phyloP scores from a whole-genome alignment of 2,888 invertebrate genomes.

The Emmelina monodactyla region DNA sequence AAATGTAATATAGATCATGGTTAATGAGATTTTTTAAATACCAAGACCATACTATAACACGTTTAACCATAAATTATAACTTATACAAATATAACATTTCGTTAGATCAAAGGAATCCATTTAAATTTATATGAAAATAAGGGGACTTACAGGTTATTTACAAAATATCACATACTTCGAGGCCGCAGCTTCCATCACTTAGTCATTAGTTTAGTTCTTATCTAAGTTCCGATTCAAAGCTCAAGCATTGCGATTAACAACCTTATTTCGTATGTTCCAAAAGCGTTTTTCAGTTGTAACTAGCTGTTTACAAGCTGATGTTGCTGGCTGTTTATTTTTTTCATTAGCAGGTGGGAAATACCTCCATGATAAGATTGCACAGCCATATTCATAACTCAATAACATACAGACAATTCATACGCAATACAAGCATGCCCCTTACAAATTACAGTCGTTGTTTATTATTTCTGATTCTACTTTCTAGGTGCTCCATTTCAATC shows the following conservation, averaged over 20 bases:
- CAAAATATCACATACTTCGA: constrained; percentile 68
- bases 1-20: too few relatives aligned
- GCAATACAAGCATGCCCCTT: neutral
- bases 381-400: constrained; percentile 8
- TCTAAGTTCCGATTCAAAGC: constrained; percentile 54
- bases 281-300: neutral
- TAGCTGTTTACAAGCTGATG: constrained; percentile 10
- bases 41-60: constrained; percentile 22
- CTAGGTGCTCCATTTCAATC: constrained; percentile 34
- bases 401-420: neutral
- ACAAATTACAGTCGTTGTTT: constrained; percentile 3
- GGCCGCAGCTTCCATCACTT: constrained; percentile 65
- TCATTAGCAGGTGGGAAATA: neutral
- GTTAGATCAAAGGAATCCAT: constrained; percentile 43
- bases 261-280: neutral
- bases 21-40: constrained; percentile 19
- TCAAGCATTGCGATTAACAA: constrained; percentile 35
- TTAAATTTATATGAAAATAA: constrained; percentile 67
- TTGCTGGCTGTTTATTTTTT: neutral
- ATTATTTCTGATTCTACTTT: neutral
- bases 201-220: constrained; percentile 53
- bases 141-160: constrained; percentile 66
- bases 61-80: neutral
- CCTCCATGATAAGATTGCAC: too few relatives aligned
- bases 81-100: neutral